Conservation (phyloP, 2,113 vertebrate genomes). For the Porphyrio hochstetteri region DNA sequence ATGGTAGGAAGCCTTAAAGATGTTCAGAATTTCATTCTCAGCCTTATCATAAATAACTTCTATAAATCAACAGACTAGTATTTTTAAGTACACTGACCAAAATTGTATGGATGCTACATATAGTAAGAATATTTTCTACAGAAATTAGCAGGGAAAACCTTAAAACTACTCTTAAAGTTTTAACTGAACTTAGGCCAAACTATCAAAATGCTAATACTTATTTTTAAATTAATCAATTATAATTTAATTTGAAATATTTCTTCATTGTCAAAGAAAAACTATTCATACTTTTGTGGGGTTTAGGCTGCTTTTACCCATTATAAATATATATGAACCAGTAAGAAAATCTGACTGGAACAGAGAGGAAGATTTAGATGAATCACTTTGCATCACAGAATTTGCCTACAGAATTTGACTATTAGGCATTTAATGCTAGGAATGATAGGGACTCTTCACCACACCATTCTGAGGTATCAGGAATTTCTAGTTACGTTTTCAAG, state of each 20-base stretch:
- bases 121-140: background rate
- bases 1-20: background rate
- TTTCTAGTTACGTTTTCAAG: background rate
- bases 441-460: background rate
- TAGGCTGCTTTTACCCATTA: background rate
- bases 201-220: background rate
- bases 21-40: background rate
- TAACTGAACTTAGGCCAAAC: background rate
- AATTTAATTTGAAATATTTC: background rate
- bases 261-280: background rate
- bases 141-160: background rate
- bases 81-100: background rate
- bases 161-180: background rate
- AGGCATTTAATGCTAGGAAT: background rate
- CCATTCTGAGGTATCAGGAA: background rate
- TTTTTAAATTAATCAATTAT: background rate
- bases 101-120: background rate
- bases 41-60: background rate
- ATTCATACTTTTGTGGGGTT: background rate
- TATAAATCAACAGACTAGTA: background rate
- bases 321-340: background rate
- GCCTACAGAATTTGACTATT: background rate
- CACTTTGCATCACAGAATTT: background rate
- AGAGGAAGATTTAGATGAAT: background rate
- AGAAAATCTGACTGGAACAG: background rate